Evolutionary conservation across 2,113 vertebrate genomes (phyloP), one percentile per base, ranked within the genome.

Genomic region (Zingel zingel): DNA sequence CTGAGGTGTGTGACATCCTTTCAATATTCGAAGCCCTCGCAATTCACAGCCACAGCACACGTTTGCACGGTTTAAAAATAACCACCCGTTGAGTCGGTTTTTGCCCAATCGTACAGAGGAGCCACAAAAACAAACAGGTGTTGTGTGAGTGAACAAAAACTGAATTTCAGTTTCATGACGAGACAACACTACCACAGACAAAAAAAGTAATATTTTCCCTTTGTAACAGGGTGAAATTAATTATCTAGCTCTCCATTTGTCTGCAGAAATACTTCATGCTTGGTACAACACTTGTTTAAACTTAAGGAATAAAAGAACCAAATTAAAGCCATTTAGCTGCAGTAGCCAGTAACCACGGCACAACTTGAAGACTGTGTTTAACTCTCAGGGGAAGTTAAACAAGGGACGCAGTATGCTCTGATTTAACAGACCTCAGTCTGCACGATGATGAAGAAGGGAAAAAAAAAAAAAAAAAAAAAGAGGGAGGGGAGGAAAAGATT

Each of bases 351-450:
- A 58, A 68, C 73, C 47, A 50, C 18, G 57, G 64, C n/a, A 50
- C 71, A 77, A 66, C 51, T 47, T 73, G 63, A 45, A 59, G 53
- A 21, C 53, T 53, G 43, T 5, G 21, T 74, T 82, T 53, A 18
- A 61, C 30, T 77, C 70, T 73, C 16, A 58, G 12, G 39, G 71
- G 70, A 85, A 81, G 81, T 88, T 58, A 63, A 85, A 91, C 87
- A 87, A 90, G 85, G 73, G 69, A 18, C 43, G 18, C 86, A 80
- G 73, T 89, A 86, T 92, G 82, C 59, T 61, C 74, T 10, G 58
- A 85, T 85, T 85, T 80, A 89, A 84, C 75, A 1, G 73, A 58
- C 68, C 81, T 84, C 79, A 50, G 76, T 71, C 62, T 78, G 78
- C 73, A 75, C 5, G 12, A 82, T 70, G 82, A 82, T 72, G 79